Percentiles rank a stretch among this genome's conserved stretches.
These are phyloP conservation scores for Aquatica leii DNA, from an alignment of 2,888 invertebrate species.

Conservation along the genomic window DNA sequence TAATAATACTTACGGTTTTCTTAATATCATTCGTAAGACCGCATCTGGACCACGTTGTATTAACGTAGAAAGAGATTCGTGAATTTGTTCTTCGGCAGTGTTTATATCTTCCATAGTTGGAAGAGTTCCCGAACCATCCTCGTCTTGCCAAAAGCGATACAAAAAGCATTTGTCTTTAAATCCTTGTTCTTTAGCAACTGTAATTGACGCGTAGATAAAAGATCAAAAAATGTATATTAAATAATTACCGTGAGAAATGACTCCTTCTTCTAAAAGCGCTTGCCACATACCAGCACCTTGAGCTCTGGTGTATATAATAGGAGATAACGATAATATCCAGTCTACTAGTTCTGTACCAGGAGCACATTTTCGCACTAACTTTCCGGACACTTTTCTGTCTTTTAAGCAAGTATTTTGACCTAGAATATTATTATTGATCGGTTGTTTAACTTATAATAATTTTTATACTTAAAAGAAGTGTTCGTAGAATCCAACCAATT, in stretches of 20 bases:
- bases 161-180: constrained; percentile 85
- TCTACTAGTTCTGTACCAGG: constrained; percentile 84
- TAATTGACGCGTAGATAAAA: neutral
- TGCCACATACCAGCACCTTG: constrained; percentile 87
- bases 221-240: neutral
- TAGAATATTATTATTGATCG: constrained; percentile 47
- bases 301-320: constrained; percentile 69
- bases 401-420: constrained; percentile 63
- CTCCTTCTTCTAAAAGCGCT: constrained; percentile 80
- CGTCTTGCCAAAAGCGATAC: constrained; percentile 82
- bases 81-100: constrained; percentile 74
- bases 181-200: constrained; percentile 79
- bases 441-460: constrained; percentile 44
- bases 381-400: constrained; percentile 66
- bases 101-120: constrained; percentile 68
- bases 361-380: constrained; percentile 73
- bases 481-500: constrained; percentile 75
- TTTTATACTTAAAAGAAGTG: constrained; percentile 67
- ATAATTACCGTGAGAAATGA: constrained; percentile 75
- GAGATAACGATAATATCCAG: constrained; percentile 75
- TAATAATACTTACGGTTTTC: constrained; percentile 73
- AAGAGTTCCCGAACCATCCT: constrained; percentile 65
- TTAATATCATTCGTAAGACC: constrained; percentile 78
- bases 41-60: constrained; percentile 81
- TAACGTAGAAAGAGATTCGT: constrained; percentile 71